Evolutionary conservation across 2,888 invertebrate genomes (phyloP).

Genomic region (Adela reaumurella): DNA sequence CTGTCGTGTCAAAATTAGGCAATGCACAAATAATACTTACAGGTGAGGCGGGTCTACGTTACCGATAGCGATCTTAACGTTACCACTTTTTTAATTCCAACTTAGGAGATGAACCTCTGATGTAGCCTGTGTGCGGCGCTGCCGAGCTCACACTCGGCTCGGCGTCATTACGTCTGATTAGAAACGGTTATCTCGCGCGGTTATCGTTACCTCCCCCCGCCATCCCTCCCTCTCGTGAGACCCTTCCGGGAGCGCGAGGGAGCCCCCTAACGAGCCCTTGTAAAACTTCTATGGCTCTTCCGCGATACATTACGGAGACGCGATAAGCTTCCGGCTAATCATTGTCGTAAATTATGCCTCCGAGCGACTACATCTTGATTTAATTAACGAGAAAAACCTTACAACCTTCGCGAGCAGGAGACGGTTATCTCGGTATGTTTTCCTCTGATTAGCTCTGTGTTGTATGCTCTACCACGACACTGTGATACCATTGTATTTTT

Average conservation of each 20-base stretch:
- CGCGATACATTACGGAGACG: slow-evolving; percentile 32
- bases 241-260: slow-evolving; percentile 13
- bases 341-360: slow-evolving; percentile 28
- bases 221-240: not conserved
- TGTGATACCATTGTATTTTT: too few relatives aligned
- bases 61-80: too few relatives aligned
- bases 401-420: too few relatives aligned
- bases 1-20: too few relatives aligned
- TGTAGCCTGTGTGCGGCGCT: not conserved
- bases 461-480: too few relatives aligned
- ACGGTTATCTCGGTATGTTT: too few relatives aligned
- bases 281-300: slow-evolving; percentile 42
- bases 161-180: slow-evolving; percentile 45
- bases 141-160: slow-evolving; percentile 12
- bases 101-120: too few relatives aligned
- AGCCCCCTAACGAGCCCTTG: slow-evolving; percentile 45
- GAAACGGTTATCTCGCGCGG: slow-evolving; percentile 49
- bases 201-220: slow-evolving; percentile 32
- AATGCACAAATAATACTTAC: too few relatives aligned
- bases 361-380: slow-evolving; percentile 16
- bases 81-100: too few relatives aligned
- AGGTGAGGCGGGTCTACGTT: too few relatives aligned
- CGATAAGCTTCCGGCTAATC: slow-evolving; percentile 37
- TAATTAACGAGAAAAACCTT: not conserved
- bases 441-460: too few relatives aligned